Percentiles rank a stretch among this genome's conserved stretches.
Evolutionary conservation across 1,140 invertebrate species (phyloP).

Genomic region (Stenopsyche tienmushanensis): DNA sequence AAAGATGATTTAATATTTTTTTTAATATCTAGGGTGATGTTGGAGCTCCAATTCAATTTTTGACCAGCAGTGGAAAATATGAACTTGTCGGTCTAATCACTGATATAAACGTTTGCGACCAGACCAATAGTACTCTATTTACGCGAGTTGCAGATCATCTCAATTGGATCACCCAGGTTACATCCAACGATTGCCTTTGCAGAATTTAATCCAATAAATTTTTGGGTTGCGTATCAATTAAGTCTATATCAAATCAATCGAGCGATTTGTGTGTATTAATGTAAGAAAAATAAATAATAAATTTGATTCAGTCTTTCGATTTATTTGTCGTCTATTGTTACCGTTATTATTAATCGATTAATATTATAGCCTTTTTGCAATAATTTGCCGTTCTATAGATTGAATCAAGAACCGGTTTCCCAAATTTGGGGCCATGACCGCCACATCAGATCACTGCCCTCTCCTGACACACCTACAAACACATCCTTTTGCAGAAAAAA

Average conservation of each 20-base stretch:
- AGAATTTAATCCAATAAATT: background rate
- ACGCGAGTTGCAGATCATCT: constrained; percentile 59
- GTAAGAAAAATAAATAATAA: background rate
- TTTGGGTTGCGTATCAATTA: too few relatives aligned
- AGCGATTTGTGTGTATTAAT: background rate
- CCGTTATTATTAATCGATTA: background rate
- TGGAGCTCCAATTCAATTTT: constrained; percentile 48
- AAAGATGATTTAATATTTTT: too few relatives aligned
- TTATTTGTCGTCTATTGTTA: background rate
- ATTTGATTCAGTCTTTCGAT: background rate
- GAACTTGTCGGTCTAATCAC: constrained; percentile 47
- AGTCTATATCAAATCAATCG: too few relatives aligned
- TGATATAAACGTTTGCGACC: constrained; percentile 51
- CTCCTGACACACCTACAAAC: background rate
- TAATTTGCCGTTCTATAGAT: background rate
- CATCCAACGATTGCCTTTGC: constrained; percentile 58
- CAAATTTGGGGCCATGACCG: constrained; percentile 3
- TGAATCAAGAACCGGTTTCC: constrained; percentile 1
- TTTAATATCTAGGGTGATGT: constrained; percentile 50
- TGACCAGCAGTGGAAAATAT: constrained; percentile 11
- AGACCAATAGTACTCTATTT: constrained; percentile 54
- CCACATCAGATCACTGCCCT: constrained; percentile 2
- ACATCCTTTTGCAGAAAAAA: too few relatives aligned
- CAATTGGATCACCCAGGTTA: constrained; percentile 61
- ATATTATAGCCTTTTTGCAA: background rate